Conservation (phyloP, 2,888 invertebrate species). For the Lymantria monacha region DNA sequence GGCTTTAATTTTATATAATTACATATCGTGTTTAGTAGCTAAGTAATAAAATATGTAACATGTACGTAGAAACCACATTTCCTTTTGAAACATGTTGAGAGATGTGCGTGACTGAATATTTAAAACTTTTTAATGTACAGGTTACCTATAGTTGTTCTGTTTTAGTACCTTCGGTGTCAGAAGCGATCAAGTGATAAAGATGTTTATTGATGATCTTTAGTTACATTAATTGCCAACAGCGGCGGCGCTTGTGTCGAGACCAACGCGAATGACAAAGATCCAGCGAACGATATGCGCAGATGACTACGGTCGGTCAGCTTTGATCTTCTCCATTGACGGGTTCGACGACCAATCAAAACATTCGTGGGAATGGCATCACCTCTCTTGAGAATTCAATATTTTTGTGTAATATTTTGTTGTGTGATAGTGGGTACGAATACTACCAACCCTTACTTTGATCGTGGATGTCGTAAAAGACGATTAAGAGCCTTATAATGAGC, state of each 20-base stretch:
- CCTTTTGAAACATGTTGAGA: constrained; percentile 49
- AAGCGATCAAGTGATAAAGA: constrained; percentile 78
- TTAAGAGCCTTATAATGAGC: no score
- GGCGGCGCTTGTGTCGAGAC: constrained; percentile 69
- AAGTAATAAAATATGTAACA: constrained; percentile 41
- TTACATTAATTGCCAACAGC: constrained; percentile 77
- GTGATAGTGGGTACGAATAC: no score
- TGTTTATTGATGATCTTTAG: constrained; percentile 80
- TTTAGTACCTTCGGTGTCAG: constrained; percentile 66
- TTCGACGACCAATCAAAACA: constrained; percentile 74
- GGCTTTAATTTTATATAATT: constrained; percentile 34
- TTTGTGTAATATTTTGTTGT: no score
- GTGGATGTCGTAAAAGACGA: no score
- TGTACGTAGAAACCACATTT: constrained; percentile 23
- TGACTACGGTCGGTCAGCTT: constrained; percentile 60
- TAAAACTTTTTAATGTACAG: constrained; percentile 62
- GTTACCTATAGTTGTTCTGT: constrained; percentile 65
- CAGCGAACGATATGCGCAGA: constrained; percentile 59
- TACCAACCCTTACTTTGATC: no score
- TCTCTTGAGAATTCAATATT: neutral
- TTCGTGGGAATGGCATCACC: constrained; percentile 41
- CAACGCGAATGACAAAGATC: constrained; percentile 77
- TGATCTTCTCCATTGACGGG: constrained; percentile 64
- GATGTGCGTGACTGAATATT: constrained; percentile 73
- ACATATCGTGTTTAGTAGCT: constrained; percentile 37